Evolutionary conservation across 2,113 vertebrate species (phyloP), one percentile per base, ranked within the genome.

Genomic region (Accipiter cooperii): DNA sequence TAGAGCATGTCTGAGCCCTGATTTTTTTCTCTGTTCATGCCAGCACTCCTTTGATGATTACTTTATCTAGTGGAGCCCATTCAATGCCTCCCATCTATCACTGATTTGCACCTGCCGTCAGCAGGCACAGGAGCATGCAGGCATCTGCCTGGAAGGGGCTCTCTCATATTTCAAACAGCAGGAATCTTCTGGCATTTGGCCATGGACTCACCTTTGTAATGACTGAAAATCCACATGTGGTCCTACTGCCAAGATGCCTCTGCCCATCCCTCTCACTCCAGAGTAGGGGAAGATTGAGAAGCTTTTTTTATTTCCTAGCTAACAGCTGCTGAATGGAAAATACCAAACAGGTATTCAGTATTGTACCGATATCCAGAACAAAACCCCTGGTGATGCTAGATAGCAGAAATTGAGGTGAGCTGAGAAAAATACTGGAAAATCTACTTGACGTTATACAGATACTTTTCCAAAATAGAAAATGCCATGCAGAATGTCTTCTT

Each of bases 21-120:
- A 89, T 46, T 95, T 93, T 96, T 90, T 84, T 82, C 93, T 93
- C 93, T 96, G 93, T 93, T 96, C 94, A 83, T 96, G 96, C 92
- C 94, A 92, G 86, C 78, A 76, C 93, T 65, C 80, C 75, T 86
- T 95, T 76, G 75, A 83, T 76, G 93, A 91, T 95, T 82, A 51
- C 92, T 95, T 86, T 94, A 91, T 93, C 96, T n/a, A 74, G 47
- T 79, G 21, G 40, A 84, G 40, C 5, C 34, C 31, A 29, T 74
- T 77, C 38, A 16, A 9, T 57, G 40, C 33, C 28, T 93, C 58
- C 89, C 84, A 87, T 97, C 78, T 77, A 61, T 95, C 94, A 91
- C 54, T 54, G 78, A 66, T 74, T 88, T 74, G 42, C 81, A 91
- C 64, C 84, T 91, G 93, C n/a, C 7, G 1, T 8, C 5, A 1